phyloP scores from a whole-genome alignment of 2,888 invertebrate genomes.

The Nomada flava region DNA sequence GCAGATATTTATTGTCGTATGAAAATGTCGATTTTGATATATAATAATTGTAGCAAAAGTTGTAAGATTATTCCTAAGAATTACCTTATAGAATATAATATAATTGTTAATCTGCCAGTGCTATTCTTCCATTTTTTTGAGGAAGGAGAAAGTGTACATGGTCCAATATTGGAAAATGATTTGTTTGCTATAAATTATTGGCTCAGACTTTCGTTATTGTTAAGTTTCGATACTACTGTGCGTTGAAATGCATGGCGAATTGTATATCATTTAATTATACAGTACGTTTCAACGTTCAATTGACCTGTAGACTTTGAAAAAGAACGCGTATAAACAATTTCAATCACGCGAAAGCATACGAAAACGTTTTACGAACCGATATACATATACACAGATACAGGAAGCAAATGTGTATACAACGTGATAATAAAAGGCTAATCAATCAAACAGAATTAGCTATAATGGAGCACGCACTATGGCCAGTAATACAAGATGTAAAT shows the following conservation, averaged over 20 bases:
- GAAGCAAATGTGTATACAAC: background rate
- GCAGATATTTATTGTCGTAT: too few species aligned
- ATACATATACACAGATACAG: background rate
- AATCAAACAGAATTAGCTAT: background rate
- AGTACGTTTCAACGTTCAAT: background rate
- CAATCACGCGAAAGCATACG: background rate
- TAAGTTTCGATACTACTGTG: too few species aligned
- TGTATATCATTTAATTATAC: background rate
- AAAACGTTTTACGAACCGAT: background rate
- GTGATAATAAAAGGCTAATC: slow-evolving; percentile 5
- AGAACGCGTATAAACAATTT: background rate
- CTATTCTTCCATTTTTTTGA: background rate
- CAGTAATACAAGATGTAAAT: background rate
- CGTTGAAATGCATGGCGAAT: too few species aligned
- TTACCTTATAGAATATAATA: too few species aligned
- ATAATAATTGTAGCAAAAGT: too few species aligned
- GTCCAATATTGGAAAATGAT: background rate
- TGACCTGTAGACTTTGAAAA: background rate
- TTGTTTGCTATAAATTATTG: background rate
- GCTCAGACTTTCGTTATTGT: background rate
- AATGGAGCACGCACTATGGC: background rate
- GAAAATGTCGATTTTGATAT: too few species aligned
- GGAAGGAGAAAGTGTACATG: too few species aligned
- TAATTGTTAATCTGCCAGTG: background rate
- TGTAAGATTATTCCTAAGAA: too few species aligned